Evolutionary conservation across 1,140 invertebrate genomes (phyloP).

Genomic region (Apis cerana): DNA sequence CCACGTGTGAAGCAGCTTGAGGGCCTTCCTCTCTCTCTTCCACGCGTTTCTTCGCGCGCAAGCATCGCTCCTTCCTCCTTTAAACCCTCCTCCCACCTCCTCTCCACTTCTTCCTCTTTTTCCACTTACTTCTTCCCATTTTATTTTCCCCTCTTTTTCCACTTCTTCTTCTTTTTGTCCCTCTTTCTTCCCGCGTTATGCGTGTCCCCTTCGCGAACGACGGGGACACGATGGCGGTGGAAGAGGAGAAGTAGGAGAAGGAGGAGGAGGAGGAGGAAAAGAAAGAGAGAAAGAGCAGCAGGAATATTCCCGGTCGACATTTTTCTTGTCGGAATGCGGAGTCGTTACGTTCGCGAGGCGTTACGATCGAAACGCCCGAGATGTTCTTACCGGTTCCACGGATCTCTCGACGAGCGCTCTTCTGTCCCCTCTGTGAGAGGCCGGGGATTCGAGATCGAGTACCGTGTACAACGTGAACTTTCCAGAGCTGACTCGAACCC

Average conservation of each 20-base stretch:
- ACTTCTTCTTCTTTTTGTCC: not conserved
- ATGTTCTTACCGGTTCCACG: conserved; percentile 67
- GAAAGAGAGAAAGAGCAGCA: conserved; percentile 14
- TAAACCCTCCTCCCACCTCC: not conserved
- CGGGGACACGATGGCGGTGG: not conserved
- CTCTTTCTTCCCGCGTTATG: not conserved
- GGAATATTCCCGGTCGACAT: conserved; percentile 70
- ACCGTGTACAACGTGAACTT: conserved; percentile 38
- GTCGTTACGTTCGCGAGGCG: conserved; percentile 68
- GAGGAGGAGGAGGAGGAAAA: not conserved
- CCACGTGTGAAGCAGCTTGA: conserved; percentile 74
- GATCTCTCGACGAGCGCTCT: conserved; percentile 17
- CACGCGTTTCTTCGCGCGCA: conserved; percentile 20
- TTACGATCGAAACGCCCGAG: conserved; percentile 67
- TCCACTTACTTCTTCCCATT: not conserved
- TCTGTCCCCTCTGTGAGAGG: not conserved
- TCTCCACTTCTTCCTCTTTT: not conserved
- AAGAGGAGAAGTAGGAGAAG: not conserved
- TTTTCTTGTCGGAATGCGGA: conserved; percentile 69
- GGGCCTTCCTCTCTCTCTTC: conserved; percentile 44
- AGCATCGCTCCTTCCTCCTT: conserved; percentile 7
- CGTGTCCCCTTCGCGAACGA: conserved; percentile 40
- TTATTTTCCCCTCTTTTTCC: not conserved
- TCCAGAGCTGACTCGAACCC: conserved; percentile 24
- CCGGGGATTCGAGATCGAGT: conserved; percentile 57